These are phyloP conservation scores for Pheucticus melanocephalus DNA, from an alignment of 2,113 vertebrate species.

Conservation along the genomic window DNA sequence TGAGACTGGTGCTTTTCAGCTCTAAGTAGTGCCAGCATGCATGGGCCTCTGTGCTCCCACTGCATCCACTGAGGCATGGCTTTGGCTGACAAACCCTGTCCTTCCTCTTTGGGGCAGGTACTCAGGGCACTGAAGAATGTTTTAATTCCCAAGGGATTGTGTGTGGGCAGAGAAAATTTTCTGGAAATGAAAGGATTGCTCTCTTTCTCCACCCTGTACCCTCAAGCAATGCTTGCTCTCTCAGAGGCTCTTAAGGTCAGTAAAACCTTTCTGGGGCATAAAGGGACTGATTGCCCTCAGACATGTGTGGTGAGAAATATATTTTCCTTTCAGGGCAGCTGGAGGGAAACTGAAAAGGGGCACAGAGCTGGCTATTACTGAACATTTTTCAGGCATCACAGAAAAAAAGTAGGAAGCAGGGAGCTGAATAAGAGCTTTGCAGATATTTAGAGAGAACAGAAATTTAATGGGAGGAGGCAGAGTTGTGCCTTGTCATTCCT, in stretches of 20 bases:
- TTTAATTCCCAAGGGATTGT: conserved; percentile 21
- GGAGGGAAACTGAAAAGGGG: background rate
- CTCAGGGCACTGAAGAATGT: conserved; percentile 40
- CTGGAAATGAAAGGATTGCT: background rate
- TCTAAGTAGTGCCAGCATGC: rapidly evolving
- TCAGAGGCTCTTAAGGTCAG: conserved; percentile 51
- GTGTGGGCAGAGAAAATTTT: background rate
- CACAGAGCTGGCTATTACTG: background rate
- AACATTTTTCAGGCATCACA: background rate
- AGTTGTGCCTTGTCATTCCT: background rate
- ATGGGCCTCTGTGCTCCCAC: background rate
- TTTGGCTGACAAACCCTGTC: background rate
- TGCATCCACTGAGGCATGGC: background rate
- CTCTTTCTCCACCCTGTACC: background rate
- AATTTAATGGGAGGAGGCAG: background rate
- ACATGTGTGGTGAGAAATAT: background rate
- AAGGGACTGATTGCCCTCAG: background rate
- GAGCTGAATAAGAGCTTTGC: background rate
- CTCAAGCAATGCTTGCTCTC: background rate
- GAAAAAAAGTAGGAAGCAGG: background rate
- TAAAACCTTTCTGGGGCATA: conserved; percentile 17
- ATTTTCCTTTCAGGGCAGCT: background rate
- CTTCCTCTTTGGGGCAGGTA: background rate
- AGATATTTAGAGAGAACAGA: background rate
- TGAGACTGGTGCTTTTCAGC: background rate